These are phyloP conservation scores for Tor tambroides DNA, from an alignment of 2,113 vertebrate genomes.

Conservation along the genomic window DNA sequence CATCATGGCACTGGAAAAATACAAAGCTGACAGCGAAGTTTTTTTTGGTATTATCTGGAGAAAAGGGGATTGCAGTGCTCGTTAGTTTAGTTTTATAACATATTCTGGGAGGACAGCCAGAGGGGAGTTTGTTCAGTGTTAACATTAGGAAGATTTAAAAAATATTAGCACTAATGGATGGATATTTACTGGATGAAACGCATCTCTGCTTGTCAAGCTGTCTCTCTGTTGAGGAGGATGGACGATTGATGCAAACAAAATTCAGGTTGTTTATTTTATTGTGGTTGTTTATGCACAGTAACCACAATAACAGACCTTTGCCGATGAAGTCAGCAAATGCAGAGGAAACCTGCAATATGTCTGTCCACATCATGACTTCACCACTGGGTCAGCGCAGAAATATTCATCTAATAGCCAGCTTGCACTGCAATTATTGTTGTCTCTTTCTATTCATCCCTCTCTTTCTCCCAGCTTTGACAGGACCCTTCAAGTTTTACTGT, in stretches of 20 bases:
- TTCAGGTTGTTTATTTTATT: slow-evolving; percentile 1
- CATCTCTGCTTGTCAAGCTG: neutral
- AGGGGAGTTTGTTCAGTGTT: neutral
- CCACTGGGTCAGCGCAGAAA: neutral
- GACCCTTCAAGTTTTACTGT: slow-evolving; percentile 1
- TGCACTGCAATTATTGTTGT: neutral
- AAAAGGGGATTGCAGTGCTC: neutral
- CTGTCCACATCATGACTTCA: slow-evolving; percentile 24
- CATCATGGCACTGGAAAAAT: neutral
- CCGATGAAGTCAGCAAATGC: slow-evolving; percentile 15
- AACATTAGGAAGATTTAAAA: neutral
- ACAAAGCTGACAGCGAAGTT: slow-evolving; percentile 10
- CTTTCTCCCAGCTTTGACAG: neutral
- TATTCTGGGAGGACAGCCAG: slow-evolving; percentile 45
- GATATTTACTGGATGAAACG: neutral
- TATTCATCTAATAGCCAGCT: neutral
- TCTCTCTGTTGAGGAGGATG: neutral
- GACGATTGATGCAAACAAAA: neutral
- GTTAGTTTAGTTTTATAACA: slow-evolving; percentile 18
- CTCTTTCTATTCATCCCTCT: neutral
- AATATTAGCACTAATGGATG: slow-evolving; percentile 21
- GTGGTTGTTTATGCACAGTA: neutral
- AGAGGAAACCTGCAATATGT: slow-evolving; percentile 16
- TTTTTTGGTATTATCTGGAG: slow-evolving; percentile 4
- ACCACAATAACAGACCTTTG: slow-evolving; percentile 1